These are phyloP conservation scores for Drosophila willistoni DNA, from an alignment of 1,140 invertebrate species.

Conservation along the genomic window DNA sequence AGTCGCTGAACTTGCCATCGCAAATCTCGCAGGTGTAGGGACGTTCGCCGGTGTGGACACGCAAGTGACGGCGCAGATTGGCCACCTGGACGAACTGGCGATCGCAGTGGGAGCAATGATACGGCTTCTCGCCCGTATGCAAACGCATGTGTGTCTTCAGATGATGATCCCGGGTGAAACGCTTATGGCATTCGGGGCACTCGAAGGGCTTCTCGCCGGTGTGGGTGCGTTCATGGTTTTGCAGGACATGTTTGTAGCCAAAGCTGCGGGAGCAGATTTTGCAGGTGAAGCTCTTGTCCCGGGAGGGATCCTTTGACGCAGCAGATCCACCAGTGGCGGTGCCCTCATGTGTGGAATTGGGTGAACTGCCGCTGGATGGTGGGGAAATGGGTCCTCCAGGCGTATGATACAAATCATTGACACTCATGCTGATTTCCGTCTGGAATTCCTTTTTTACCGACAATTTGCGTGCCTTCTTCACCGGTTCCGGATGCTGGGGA, in stretches of 20 bases:
- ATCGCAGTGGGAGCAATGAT: constrained; percentile 95
- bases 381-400: constrained; percentile 83
- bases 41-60: constrained; percentile 97
- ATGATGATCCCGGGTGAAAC: constrained; percentile 98
- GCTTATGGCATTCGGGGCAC: constrained; percentile 96
- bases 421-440: constrained; percentile 67
- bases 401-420: constrained; percentile 77
- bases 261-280: constrained; percentile 93
- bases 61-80: constrained; percentile 95
- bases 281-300: constrained; percentile 94
- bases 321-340: constrained; percentile 24
- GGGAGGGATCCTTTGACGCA: constrained; percentile 84
- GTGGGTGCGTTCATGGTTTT: constrained; percentile 98
- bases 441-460: constrained; percentile 82
- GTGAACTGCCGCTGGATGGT: constrained; percentile 84
- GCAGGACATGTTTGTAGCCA: constrained; percentile 96
- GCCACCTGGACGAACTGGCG: constrained; percentile 97
- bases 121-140: constrained; percentile 97
- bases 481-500: constrained; percentile 70
- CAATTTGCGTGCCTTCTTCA: constrained; percentile 79
- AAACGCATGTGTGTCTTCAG: constrained; percentile 96
- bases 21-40: constrained; percentile 97
- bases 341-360: constrained; percentile 82
- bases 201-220: constrained; percentile 98
- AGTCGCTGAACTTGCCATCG: constrained; percentile 95